Conservation (phyloP, 2,888 invertebrate genomes). For the Acanthopleura granulata region DNA sequence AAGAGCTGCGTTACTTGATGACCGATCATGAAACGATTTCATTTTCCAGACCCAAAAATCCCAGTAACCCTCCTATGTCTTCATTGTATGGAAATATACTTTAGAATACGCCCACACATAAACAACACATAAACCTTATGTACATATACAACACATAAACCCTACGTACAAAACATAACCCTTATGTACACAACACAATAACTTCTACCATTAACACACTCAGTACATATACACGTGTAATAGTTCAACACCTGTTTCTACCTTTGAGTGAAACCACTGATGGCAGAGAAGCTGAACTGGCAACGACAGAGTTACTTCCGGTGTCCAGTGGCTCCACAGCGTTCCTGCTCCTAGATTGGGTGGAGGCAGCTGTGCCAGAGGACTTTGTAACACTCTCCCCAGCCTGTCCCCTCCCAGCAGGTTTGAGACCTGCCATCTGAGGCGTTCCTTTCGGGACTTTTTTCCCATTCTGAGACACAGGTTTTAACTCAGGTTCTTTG, state of each 20-base stretch:
- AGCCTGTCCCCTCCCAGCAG: not conserved
- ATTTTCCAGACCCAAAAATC: too few relatives aligned
- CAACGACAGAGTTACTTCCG: conserved; percentile 30
- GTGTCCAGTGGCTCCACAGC: conserved; percentile 32
- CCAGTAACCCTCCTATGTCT: too few relatives aligned
- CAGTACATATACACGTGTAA: not conserved
- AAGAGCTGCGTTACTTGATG: too few relatives aligned
- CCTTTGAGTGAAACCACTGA: not conserved
- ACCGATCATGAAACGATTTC: too few relatives aligned
- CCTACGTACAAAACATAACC: too few relatives aligned
- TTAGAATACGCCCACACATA: not conserved
- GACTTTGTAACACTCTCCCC: not conserved
- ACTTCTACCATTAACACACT: not conserved
- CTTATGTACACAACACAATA: not conserved
- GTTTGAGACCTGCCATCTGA: not conserved
- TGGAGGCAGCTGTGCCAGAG: not conserved
- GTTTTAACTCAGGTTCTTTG: not conserved
- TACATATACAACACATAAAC: not conserved
- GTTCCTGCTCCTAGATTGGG: conserved; percentile 26
- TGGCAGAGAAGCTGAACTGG: conserved; percentile 44
- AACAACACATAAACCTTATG: not conserved
- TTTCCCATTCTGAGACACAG: not conserved
- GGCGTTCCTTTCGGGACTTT: not conserved
- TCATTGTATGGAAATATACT: too few relatives aligned
- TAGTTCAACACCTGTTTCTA: not conserved